Percentiles rank a stretch among this genome's conserved stretches.
Evolutionary conservation across 2,113 vertebrate species (phyloP).

Genomic region (Chloropsis hardwickii): DNA sequence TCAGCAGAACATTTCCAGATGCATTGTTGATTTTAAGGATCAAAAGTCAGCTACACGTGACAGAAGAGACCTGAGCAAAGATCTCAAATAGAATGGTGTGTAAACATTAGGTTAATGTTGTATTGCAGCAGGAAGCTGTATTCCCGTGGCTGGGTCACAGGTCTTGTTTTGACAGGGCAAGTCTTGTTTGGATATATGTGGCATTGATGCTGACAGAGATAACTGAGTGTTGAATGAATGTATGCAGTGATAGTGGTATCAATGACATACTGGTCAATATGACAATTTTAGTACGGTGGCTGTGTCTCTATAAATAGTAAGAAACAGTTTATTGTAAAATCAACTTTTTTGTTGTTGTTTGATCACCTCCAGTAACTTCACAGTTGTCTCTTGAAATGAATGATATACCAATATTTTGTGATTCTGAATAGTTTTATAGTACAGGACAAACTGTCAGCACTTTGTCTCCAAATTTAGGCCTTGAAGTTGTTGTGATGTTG

Average conservation of each 20-base stretch:
- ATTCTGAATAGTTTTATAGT: neutral
- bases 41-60: neutral
- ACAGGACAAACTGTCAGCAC: neutral
- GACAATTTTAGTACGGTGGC: neutral
- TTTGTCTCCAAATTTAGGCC: neutral
- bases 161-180: conserved; percentile 21
- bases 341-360: neutral
- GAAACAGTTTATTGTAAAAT: neutral
- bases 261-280: neutral
- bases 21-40: conserved; percentile 11
- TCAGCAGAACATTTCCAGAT: neutral
- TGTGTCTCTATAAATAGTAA: neutral
- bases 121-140: neutral
- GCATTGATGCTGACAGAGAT: neutral
- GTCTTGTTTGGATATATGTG: neutral
- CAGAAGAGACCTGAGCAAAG: conserved; percentile 9
- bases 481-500: neutral
- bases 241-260: neutral
- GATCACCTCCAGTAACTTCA: neutral
- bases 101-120: neutral
- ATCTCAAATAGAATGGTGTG: neutral
- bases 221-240: neutral
- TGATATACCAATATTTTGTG: neutral
- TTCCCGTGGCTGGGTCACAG: conserved; percentile 9
- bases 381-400: neutral